Evolutionary conservation across 2,888 invertebrate genomes (phyloP), one percentile per base, ranked within the genome.

Genomic region (Tuberolachnus salignus): DNA sequence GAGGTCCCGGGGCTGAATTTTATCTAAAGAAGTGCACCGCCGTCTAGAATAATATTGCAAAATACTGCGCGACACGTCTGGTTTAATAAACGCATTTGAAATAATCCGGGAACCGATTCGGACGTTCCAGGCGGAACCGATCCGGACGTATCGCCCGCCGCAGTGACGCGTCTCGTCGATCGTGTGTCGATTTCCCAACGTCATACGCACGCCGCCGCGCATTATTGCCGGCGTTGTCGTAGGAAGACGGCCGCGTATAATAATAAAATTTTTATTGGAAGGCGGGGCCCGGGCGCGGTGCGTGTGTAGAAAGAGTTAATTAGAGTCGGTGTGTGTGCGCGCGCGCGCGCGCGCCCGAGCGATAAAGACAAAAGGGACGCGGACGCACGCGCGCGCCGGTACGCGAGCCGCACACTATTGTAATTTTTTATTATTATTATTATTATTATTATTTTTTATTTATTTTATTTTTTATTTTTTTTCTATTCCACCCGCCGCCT

Each of bases 301-400:
- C 34, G 34, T 34, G 34, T 34, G 51, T n/a, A 51, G 67, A 67
- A 61, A 72, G 44, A 72, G 72, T 72, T 72, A 72, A 61, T 72
- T 59, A 73, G 26, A 59, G 46, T 71, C 21, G 53, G 69, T 42
- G 55, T 55, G 42, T 51, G 16, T 19, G 69, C 53, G 69, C 34
- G 21, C 57, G 46, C 46, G 59, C 14, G 44, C 16, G 69, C 53
- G 69, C 34, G 21, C 57, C 26, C 46, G 59, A 21, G 44, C 16
- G 46, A 19, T 2, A 64, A 64, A 74, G 64, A 74, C 73, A 74
- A 78, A 78, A 78, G 59, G 67, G 67, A 63, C 11, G 34, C 59
- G 11, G 53, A 23, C 72, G 73, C 51, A 23, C 61, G 49, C 72
- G 72, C 61, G 46, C 26, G 23, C 34, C 63, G 72, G 72, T 49